A percentile compares a stretch with the other conserved stretches of the same genome.
These are phyloP conservation scores for Scartelaos histophorus DNA, from an alignment of 2,113 vertebrate species.

Conservation along the genomic window DNA sequence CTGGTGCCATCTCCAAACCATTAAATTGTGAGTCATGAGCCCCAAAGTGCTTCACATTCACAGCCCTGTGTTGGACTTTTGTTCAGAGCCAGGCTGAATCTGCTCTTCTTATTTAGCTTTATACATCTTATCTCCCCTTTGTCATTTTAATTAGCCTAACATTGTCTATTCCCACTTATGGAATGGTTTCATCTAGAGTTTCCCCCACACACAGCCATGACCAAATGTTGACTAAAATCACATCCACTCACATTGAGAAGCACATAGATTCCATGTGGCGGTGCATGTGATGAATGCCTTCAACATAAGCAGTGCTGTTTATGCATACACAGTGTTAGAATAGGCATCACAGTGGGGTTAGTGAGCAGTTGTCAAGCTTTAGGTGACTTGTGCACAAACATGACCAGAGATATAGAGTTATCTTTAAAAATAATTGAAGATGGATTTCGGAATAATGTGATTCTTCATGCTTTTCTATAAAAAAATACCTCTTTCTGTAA, in stretches of 20 bases:
- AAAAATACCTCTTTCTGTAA: not conserved
- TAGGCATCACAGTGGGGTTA: not conserved
- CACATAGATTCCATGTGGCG: conserved; percentile 14
- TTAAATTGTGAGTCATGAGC: conserved; percentile 21
- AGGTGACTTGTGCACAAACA: conserved; percentile 9
- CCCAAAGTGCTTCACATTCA: conserved; percentile 27
- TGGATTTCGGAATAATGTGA: conserved; percentile 14
- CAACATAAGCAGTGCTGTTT: not conserved
- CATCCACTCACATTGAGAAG: conserved; percentile 12
- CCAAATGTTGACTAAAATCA: conserved; percentile 27
- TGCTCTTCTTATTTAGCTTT: conserved; percentile 48
- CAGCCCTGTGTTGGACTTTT: conserved; percentile 32
- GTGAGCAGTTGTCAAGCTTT: not conserved
- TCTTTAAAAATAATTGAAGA: conserved; percentile 18
- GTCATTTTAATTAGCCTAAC: conserved; percentile 64
- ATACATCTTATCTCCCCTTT: conserved; percentile 50
- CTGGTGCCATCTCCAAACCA: conserved; percentile 22
- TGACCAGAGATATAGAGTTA: conserved; percentile 1
- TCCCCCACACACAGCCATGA: conserved; percentile 28
- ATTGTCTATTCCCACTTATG: conserved; percentile 32
- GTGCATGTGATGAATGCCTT: conserved; percentile 6
- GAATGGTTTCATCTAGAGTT: conserved; percentile 36
- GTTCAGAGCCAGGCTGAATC: conserved; percentile 41
- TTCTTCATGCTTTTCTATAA: conserved; percentile 26
- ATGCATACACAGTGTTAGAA: conserved; percentile 12